phyloP scores from a whole-genome alignment of 1,140 invertebrate genomes.

The Monochamus saltuarius region DNA sequence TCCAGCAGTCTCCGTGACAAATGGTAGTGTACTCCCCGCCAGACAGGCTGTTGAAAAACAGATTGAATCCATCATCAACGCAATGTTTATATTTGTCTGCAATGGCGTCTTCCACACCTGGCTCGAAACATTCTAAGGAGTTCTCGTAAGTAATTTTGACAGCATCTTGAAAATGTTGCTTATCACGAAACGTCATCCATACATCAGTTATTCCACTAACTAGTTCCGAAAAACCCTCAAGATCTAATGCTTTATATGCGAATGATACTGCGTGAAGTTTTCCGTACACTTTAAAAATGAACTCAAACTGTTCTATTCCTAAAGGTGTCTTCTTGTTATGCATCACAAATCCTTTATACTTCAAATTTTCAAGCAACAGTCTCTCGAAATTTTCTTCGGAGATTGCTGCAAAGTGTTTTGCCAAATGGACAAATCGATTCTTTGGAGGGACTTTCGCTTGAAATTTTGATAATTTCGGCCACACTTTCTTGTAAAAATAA shows the following conservation, averaged over 20 bases:
- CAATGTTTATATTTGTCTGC: constrained; percentile 17
- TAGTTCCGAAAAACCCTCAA: constrained; percentile 23
- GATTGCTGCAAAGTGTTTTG: too few relatives aligned
- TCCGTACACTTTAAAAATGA: constrained; percentile 19
- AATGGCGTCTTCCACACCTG: background rate
- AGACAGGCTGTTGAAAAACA: constrained; percentile 20
- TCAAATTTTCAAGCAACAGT: constrained; percentile 9
- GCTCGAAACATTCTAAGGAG: background rate
- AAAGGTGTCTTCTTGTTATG: constrained; percentile 9
- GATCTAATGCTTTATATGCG: constrained; percentile 50
- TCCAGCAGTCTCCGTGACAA: constrained; percentile 30
- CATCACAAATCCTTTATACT: constrained; percentile 12
- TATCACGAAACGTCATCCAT: constrained; percentile 39
- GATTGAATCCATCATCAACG: background rate
- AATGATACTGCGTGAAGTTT: constrained; percentile 43
- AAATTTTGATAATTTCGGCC: background rate
- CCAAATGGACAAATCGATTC: too few relatives aligned
- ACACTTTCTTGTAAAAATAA: background rate
- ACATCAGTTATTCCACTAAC: constrained; percentile 3
- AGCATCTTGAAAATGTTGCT: too few relatives aligned
- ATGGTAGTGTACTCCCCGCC: constrained; percentile 23
- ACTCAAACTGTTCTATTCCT: constrained; percentile 11
- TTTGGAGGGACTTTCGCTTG: constrained; percentile 29
- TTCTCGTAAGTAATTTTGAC: background rate
- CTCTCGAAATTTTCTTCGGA: too few relatives aligned